These are phyloP conservation scores for Meiosimyza decipiens DNA, from an alignment of 2,888 invertebrate species.

Conservation along the genomic window DNA sequence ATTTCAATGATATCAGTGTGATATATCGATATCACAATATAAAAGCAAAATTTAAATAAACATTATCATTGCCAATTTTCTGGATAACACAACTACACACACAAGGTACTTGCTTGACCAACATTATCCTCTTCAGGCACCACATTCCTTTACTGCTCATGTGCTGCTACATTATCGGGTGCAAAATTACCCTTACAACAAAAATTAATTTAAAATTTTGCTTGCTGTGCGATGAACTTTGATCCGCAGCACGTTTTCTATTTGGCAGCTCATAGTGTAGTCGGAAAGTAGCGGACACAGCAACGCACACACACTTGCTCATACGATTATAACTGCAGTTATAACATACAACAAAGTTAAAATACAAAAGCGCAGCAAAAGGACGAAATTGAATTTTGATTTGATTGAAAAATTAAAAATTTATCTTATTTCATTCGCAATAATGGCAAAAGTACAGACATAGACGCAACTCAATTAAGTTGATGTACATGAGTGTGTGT, in stretches of 20 bases:
- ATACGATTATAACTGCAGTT: background rate
- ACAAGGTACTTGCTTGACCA: too few species aligned
- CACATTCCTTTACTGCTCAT: too few species aligned
- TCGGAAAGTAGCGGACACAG: conserved; percentile 1
- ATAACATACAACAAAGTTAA: background rate
- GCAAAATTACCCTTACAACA: background rate
- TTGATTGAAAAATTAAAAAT: conserved; percentile 55
- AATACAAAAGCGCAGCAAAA: conserved; percentile 38
- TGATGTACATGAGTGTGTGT: background rate
- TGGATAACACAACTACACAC: too few species aligned
- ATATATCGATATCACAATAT: too few species aligned
- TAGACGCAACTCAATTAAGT: conserved; percentile 29
- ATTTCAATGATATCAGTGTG: too few species aligned
- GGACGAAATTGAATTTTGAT: conserved; percentile 48
- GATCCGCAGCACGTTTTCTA: conserved; percentile 23
- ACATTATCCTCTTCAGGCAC: too few species aligned
- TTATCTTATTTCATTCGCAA: conserved; percentile 48
- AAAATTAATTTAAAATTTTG: conserved; percentile 27
- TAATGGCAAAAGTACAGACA: conserved; percentile 32
- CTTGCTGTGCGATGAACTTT: conserved; percentile 10
- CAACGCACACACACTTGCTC: conserved; percentile 3
- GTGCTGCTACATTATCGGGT: too few species aligned
- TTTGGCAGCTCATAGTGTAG: conserved; percentile 5
- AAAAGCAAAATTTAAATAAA: too few species aligned
- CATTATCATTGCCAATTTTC: too few species aligned